These are phyloP conservation scores for Masnerella sp. DNA, from an alignment of 2,888 invertebrate species.

Conservation along the genomic window DNA sequence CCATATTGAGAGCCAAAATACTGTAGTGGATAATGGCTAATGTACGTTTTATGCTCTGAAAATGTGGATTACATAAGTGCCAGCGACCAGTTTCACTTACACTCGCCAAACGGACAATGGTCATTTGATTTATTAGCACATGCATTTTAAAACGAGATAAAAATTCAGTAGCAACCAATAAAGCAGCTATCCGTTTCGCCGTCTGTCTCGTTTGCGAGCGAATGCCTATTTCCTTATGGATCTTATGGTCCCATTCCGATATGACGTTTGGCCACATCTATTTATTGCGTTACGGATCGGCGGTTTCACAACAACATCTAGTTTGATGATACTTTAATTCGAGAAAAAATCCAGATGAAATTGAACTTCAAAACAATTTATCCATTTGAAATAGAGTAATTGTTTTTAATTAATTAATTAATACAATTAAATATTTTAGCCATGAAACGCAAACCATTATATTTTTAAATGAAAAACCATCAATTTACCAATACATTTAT, in stretches of 20 bases:
- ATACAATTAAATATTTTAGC: no score
- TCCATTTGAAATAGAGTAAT: no score
- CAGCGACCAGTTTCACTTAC: constrained; percentile 42
- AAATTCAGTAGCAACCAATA: constrained; percentile 73
- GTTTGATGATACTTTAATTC: no score
- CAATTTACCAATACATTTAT: no score
- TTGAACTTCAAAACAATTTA: no score
- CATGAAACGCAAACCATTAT: no score
- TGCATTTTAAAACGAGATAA: constrained; percentile 72
- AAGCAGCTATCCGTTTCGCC: constrained; percentile 62
- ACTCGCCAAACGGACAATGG: constrained; percentile 44
- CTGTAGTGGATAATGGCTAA: constrained; percentile 31
- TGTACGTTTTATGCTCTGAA: constrained; percentile 38
- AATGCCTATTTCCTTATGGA: constrained; percentile 59
- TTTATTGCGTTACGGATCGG: constrained; percentile 40
- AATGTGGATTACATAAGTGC: constrained; percentile 28
- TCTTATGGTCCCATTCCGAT: constrained; percentile 17
- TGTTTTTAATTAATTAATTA: no score
- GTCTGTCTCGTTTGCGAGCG: constrained; percentile 52
- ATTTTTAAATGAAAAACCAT: no score
- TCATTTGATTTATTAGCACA: constrained; percentile 70
- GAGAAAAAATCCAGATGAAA: no score
- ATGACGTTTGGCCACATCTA: no score
- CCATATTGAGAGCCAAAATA: constrained; percentile 17
- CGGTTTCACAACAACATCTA: constrained; percentile 18